A percentile compares a stretch with the other conserved stretches of the same genome.
Evolutionary conservation across 2,888 invertebrate species (phyloP).

Genomic region (Mellilla xanthometata): DNA sequence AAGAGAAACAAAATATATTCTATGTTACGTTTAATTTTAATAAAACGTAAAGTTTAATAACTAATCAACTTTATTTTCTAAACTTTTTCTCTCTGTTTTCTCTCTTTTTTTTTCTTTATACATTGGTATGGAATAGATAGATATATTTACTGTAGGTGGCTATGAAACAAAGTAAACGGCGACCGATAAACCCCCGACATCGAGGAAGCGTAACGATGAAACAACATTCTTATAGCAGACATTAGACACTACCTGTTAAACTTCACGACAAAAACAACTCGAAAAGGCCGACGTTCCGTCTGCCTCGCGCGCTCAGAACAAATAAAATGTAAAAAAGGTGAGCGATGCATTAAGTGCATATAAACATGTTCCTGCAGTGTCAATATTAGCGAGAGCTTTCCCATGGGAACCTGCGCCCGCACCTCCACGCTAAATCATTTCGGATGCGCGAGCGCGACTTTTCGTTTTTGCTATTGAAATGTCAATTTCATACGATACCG

Average conservation of each 20-base stretch:
- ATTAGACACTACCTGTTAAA: conserved; percentile 74
- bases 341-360: conserved; percentile 81
- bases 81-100: too few relatives aligned
- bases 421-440: conserved; percentile 70
- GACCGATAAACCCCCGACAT: background rate
- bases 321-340: conserved; percentile 79
- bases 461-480: conserved; percentile 77
- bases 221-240: conserved; percentile 59
- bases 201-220: conserved; percentile 36
- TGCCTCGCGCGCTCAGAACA: conserved; percentile 70
- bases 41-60: too few relatives aligned
- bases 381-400: conserved; percentile 79
- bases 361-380: conserved; percentile 80
- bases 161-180: background rate
- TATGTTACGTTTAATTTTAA: too few relatives aligned
- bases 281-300: conserved; percentile 73
- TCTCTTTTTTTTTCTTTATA: too few relatives aligned
- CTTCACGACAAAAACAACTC: conserved; percentile 73
- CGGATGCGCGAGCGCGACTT: conserved; percentile 50
- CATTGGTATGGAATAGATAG: too few relatives aligned
- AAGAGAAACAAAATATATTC: too few relatives aligned
- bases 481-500: conserved; percentile 58
- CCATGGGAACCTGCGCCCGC: conserved; percentile 71
- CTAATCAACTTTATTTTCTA: too few relatives aligned
- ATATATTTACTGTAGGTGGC: too few relatives aligned